Evolutionary conservation across 2,797 vertebrate genomes (phyloP).

Genomic region (Gephyroberyx darwinii): DNA sequence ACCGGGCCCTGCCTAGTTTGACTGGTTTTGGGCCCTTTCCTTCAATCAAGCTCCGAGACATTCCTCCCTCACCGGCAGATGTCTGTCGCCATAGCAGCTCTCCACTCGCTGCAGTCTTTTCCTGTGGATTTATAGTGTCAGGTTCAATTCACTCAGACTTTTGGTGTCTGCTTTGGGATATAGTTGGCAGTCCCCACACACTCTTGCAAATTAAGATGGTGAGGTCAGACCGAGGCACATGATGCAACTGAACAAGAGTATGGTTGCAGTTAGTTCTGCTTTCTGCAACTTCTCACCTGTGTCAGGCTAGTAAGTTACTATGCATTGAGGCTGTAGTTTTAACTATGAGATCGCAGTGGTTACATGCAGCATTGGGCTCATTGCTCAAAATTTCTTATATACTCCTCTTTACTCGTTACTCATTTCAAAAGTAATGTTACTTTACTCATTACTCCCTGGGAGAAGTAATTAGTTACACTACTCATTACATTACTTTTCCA

Average conservation of each 20-base stretch:
- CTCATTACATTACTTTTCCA: too few species aligned
- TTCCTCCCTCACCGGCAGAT: slow-evolving; percentile 64
- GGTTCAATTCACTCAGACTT: slow-evolving; percentile 57
- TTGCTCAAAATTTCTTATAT: neutral
- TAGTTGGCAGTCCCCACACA: slow-evolving; percentile 25
- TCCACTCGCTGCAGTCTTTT: slow-evolving; percentile 58
- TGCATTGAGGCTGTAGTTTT: neutral
- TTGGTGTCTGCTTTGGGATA: slow-evolving; percentile 34
- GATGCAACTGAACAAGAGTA: slow-evolving; percentile 16
- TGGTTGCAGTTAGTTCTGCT: slow-evolving; percentile 10
- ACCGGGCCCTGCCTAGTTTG: slow-evolving; percentile 47
- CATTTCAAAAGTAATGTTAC: too few species aligned
- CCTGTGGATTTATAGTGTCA: slow-evolving; percentile 70
- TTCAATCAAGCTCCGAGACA: slow-evolving; percentile 63
- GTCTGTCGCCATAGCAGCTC: slow-evolving; percentile 66
- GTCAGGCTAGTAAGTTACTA: neutral
- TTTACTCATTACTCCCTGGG: too few species aligned
- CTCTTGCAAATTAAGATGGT: slow-evolving; percentile 27
- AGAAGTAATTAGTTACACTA: too few species aligned
- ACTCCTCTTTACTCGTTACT: too few species aligned
- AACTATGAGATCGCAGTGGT: too few species aligned
- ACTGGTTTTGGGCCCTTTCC: slow-evolving; percentile 63
- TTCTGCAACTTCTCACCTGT: slow-evolving; percentile 14
- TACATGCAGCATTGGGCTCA: too few species aligned
- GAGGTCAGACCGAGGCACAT: slow-evolving; percentile 33